phyloP scores from a whole-genome alignment of 2,797 vertebrate genomes.

The Pangasius sanitwongsei region DNA sequence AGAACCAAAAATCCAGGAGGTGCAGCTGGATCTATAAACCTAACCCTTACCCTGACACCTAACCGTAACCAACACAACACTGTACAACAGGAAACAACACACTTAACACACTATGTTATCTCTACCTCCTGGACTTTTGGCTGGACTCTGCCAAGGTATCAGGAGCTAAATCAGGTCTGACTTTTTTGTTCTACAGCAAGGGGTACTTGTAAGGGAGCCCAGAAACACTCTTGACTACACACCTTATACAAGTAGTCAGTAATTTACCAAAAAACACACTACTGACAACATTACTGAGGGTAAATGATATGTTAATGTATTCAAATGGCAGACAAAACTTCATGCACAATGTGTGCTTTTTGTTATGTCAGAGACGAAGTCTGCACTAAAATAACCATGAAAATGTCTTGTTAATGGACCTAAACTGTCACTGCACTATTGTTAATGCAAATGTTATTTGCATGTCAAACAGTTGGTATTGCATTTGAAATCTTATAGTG shows the following conservation, averaged over 20 bases:
- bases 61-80: background rate
- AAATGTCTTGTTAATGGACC: conserved; percentile 32
- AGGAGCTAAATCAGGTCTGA: background rate
- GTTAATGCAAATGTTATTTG: background rate
- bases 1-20: background rate
- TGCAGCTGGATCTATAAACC: background rate
- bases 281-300: background rate
- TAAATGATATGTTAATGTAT: background rate
- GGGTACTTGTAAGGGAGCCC: background rate
- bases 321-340: background rate
- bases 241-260: background rate
- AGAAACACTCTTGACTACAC: background rate
- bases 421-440: background rate
- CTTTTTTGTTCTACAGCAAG: background rate
- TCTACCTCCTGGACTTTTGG: background rate
- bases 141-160: background rate
- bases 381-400: conserved; percentile 37
- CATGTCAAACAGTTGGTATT: background rate
- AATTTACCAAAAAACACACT: background rate
- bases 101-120: background rate
- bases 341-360: background rate
- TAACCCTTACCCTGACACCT: background rate
- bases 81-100: background rate
- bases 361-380: conserved; percentile 28
- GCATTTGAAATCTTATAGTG: background rate